Base-by-base conservation (phyloP, 2,797 vertebrate species). In the Periophthalmus magnuspinnatus region DNA sequence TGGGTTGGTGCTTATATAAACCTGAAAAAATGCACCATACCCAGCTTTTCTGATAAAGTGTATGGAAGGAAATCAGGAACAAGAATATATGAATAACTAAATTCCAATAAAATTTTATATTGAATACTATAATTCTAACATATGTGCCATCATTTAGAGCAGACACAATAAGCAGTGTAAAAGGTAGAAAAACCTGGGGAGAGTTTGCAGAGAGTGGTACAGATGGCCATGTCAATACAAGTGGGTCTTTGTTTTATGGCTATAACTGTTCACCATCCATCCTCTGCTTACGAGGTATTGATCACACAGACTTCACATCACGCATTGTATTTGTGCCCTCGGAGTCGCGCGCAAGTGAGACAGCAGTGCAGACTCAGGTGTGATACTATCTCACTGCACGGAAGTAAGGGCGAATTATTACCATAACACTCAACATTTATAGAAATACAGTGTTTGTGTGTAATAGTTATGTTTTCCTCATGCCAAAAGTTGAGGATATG, bases 161-260 rank as follows among this genome's bases (percentile, higher is more conserved):
- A 64, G 22, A 77, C 58, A 67, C 81, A 82, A 73, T 50, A 66
- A 77, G 75, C 41, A n/a, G 36, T 55, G 11, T 54, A 67, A 52
- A 60, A 50, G 16, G 61, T 45, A 56, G 56, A 78, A 81, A 69
- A 77, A 57, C 60, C 5, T 65, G 72, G n/a, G 76, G 81, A 72
- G 84, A 77, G 75, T 81, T 81, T 77, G 82, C 72, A 81, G 84
- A 81, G 85, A 88, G 81, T 71, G 79, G 78, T 87, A 90, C 86
- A 72, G 84, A 92, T 89, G 81, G 81, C 68, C 16, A 2, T 90
- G 93, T 89, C 91, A 88, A 92, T 90, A 91, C 87, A 88, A 82
- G 75, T 69, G 73, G 74, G 81, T 81, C 71, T 75, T 77, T 92
- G 89, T 87, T 92, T 90, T 89, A 93, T 91, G 85, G 82, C 86